phyloP scores from a whole-genome alignment of 2,888 invertebrate genomes.

The Pyrrhosoma nymphula region DNA sequence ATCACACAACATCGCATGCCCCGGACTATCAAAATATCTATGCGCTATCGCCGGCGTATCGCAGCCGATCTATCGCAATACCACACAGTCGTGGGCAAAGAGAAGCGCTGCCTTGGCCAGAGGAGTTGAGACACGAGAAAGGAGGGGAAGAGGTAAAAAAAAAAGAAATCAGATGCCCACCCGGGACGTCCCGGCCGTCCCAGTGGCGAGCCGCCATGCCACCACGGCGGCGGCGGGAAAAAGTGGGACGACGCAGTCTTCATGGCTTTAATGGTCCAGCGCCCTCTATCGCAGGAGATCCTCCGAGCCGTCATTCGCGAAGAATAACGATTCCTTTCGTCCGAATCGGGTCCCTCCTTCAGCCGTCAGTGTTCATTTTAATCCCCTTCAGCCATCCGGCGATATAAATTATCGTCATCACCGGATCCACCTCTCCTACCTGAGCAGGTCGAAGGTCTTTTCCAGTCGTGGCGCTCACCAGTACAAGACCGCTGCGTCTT shows the following conservation, averaged over 20 bases:
- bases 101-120: not conserved
- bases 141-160: not conserved
- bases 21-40: too few species aligned
- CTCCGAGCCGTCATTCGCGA: not conserved
- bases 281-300: not conserved
- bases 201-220: not conserved
- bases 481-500: not conserved
- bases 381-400: not conserved
- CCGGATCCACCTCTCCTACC: not conserved
- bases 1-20: too few species aligned
- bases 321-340: not conserved
- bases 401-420: not conserved
- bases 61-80: too few species aligned
- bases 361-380: not conserved
- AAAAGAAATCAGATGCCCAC: not conserved
- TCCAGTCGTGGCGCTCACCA: not conserved
- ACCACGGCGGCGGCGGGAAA: not conserved
- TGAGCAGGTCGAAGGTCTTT: not conserved
- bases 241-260: not conserved
- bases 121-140: not conserved
- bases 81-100: too few species aligned
- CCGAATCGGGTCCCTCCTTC: not conserved
- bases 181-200: not conserved
- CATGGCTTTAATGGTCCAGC: not conserved
- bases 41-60: too few species aligned